These are phyloP conservation scores for Drosophila chauvacae DNA, from an alignment of 1,140 invertebrate species.

Conservation along the genomic window DNA sequence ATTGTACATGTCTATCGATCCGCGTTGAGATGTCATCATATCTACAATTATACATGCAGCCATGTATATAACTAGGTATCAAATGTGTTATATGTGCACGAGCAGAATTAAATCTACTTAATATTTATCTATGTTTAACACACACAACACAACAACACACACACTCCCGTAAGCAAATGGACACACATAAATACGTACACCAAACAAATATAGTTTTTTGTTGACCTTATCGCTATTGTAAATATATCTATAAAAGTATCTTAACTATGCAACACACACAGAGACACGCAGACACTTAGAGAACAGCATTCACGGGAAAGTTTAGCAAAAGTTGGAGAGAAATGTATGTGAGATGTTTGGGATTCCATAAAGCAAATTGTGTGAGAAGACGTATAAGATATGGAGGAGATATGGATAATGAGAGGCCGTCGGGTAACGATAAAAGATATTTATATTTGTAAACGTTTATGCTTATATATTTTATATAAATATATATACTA, in stretches of 20 bases:
- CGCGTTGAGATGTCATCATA: slow-evolving; percentile 30
- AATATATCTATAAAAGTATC: slow-evolving; percentile 65
- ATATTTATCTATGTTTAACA: slow-evolving; percentile 64
- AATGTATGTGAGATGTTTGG: slow-evolving; percentile 50
- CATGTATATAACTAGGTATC: slow-evolving; percentile 33
- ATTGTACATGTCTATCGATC: slow-evolving; percentile 54
- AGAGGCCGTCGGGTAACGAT: slow-evolving; percentile 57
- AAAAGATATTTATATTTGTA: slow-evolving; percentile 82
- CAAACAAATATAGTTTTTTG: slow-evolving; percentile 65
- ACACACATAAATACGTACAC: slow-evolving; percentile 47
- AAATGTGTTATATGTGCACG: slow-evolving; percentile 48
- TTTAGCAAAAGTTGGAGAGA: slow-evolving; percentile 67
- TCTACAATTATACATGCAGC: slow-evolving; percentile 31
- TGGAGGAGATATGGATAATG: slow-evolving; percentile 32
- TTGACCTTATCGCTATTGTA: slow-evolving; percentile 76
- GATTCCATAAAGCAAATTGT: slow-evolving; percentile 57
- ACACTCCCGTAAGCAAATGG: slow-evolving; percentile 46
- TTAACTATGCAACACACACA: slow-evolving; percentile 55
- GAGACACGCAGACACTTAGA: slow-evolving; percentile 10
- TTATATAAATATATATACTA: slow-evolving; percentile 69
- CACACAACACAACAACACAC: slow-evolving; percentile 45
- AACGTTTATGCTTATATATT: slow-evolving; percentile 81
- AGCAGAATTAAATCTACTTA: slow-evolving; percentile 68
- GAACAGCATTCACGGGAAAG: slow-evolving; percentile 33
- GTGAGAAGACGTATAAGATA: slow-evolving; percentile 42